phyloP scores from a whole-genome alignment of 2,888 invertebrate species.

The Rhingia campestris region DNA sequence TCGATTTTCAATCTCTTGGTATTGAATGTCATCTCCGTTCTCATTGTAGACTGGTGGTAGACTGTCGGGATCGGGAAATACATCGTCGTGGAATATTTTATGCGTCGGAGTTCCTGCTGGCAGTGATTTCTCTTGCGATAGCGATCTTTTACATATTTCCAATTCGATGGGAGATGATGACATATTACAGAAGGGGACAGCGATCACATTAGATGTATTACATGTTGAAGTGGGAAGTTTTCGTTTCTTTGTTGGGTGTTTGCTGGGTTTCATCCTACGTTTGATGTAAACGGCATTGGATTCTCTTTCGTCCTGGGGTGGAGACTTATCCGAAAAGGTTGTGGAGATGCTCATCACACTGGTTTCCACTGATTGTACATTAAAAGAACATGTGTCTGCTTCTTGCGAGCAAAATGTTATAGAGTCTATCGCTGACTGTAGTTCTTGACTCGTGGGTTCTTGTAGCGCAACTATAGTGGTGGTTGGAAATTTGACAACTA shows the following conservation, averaged over 20 bases:
- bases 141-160: slow-evolving; percentile 3
- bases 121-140: slow-evolving; percentile 8
- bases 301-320: slow-evolving; percentile 16
- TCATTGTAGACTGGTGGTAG: slow-evolving; percentile 52
- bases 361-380: too few relatives aligned
- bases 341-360: not conserved
- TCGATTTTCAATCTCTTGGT: slow-evolving; percentile 76
- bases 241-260: slow-evolving; percentile 14
- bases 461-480: too few relatives aligned
- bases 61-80: slow-evolving; percentile 12
- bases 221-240: slow-evolving; percentile 27
- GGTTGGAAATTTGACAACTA: too few relatives aligned
- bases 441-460: too few relatives aligned
- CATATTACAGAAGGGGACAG: not conserved
- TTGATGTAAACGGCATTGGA: slow-evolving; percentile 1
- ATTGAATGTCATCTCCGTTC: slow-evolving; percentile 74
- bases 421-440: too few relatives aligned
- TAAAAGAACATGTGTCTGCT: too few relatives aligned
- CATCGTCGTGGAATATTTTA: slow-evolving; percentile 75
- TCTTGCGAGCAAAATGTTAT: too few relatives aligned
- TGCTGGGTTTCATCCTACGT: slow-evolving; percentile 9
- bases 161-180: not conserved
- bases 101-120: slow-evolving; percentile 56
- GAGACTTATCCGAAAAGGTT: not conserved
- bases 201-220: not conserved